These are phyloP conservation scores for Halotydeus destructor DNA, from an alignment of 1,140 invertebrate species.

Conservation along the genomic window DNA sequence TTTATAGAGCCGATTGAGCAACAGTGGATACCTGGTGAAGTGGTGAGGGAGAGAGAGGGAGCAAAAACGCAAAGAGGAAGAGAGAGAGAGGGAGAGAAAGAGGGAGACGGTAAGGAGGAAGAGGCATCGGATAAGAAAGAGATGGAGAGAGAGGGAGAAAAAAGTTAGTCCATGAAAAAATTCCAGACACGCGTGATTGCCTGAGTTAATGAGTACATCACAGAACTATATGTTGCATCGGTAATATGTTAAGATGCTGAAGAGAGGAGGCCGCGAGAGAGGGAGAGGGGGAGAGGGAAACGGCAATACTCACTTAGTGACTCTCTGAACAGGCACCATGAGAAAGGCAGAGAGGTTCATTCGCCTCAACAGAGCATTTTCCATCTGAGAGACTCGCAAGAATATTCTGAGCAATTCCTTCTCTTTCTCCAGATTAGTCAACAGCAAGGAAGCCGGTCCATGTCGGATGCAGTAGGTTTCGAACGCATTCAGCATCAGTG, in stretches of 20 bases:
- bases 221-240: too few relatives aligned
- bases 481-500: slow-evolving; percentile 76
- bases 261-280: too few relatives aligned
- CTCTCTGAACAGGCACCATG: slow-evolving; percentile 42
- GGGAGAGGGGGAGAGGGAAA: too few relatives aligned
- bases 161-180: too few relatives aligned
- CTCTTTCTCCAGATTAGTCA: slow-evolving; percentile 81
- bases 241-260: too few relatives aligned
- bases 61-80: too few relatives aligned
- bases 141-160: too few relatives aligned
- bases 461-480: slow-evolving; percentile 70
- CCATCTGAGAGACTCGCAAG: slow-evolving; percentile 83
- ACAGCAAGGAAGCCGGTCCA: slow-evolving; percentile 60
- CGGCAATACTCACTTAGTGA: slow-evolving; percentile 34
- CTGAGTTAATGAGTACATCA: too few relatives aligned
- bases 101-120: background rate
- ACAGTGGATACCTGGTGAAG: slow-evolving; percentile 75
- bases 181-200: too few relatives aligned
- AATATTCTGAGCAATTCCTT: slow-evolving; percentile 85
- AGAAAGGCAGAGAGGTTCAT: slow-evolving; percentile 94
- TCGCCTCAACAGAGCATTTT: slow-evolving; percentile 67
- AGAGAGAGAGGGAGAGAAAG: slow-evolving; percentile 23
- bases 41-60: too few relatives aligned
- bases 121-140: background rate
- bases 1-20: slow-evolving; percentile 68